Percentiles rank a stretch among this genome's conserved stretches.
Conservation (phyloP, 2,888 invertebrate species). For the Eledone cirrhosa region DNA sequence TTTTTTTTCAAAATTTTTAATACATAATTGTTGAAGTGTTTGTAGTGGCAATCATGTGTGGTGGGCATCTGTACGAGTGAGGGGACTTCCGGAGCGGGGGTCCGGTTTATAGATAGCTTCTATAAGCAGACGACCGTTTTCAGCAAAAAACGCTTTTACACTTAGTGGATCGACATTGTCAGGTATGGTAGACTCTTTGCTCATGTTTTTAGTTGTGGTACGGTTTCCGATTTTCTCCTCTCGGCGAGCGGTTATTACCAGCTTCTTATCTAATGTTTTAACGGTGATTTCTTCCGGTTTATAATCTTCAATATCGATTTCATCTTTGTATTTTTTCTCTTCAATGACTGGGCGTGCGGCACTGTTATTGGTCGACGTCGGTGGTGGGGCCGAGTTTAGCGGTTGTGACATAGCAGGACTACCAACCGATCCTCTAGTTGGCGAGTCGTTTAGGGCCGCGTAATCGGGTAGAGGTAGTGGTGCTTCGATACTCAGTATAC, state of each 20-base stretch:
- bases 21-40: not conserved
- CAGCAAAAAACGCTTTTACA: constrained; percentile 64
- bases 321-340: constrained; percentile 58
- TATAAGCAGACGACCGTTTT: constrained; percentile 61
- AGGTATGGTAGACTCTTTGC: constrained; percentile 63
- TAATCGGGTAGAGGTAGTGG: constrained; percentile 36
- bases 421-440: not conserved
- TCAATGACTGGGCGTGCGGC: constrained; percentile 38
- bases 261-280: constrained; percentile 61
- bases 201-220: constrained; percentile 61
- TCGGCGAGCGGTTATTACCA: constrained; percentile 60
- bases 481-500: constrained; percentile 56
- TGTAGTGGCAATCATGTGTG: not conserved
- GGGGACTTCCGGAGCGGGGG: not conserved
- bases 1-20: not conserved
- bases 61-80: constrained; percentile 13
- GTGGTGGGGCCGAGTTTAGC: constrained; percentile 32
- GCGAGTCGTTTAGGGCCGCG: constrained; percentile 6
- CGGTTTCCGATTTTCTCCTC: constrained; percentile 60
- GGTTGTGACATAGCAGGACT: constrained; percentile 25
- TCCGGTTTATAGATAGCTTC: constrained; percentile 58
- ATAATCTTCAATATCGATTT: constrained; percentile 64
- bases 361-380: constrained; percentile 14
- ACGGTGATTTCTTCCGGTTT: constrained; percentile 63
- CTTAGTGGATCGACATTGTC: constrained; percentile 63